phyloP scores from a whole-genome alignment of 2,797 vertebrate genomes.

The Cephalopachus bancanus region DNA sequence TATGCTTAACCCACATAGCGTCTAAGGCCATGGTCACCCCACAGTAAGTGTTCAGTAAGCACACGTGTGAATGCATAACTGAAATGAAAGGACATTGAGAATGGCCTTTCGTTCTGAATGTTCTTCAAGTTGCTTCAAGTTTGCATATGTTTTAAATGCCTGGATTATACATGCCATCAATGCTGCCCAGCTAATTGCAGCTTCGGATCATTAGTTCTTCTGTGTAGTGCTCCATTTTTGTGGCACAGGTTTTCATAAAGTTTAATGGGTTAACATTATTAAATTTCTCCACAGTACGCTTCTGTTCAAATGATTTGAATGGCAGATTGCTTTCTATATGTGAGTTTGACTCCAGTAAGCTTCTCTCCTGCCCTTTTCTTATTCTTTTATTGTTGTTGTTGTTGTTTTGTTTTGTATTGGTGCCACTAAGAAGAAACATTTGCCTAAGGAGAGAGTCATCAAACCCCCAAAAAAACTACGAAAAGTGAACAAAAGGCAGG shows the following conservation, averaged over 20 bases:
- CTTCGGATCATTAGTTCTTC: constrained; percentile 12
- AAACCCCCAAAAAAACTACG: neutral
- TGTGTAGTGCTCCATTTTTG: neutral
- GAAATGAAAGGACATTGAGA: neutral
- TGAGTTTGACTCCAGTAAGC: neutral
- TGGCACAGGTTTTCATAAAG: constrained; percentile 37
- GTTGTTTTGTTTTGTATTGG: no score
- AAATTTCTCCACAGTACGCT: neutral
- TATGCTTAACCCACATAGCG: neutral
- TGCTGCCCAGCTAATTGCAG: neutral
- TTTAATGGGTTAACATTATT: neutral
- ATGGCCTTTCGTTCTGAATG: neutral
- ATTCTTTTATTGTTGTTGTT: neutral
- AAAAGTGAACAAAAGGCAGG: constrained; percentile 58
- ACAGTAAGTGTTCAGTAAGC: neutral
- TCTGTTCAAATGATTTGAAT: neutral
- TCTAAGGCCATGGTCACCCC: neutral
- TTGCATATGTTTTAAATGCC: neutral
- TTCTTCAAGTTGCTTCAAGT: neutral
- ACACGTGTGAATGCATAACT: neutral
- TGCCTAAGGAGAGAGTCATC: neutral
- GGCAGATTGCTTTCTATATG: neutral
- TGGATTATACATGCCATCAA: neutral
- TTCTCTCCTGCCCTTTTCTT: neutral
- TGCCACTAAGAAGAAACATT: neutral